A percentile compares a stretch with the other conserved stretches of the same genome.
Conservation (phyloP, 2,113 vertebrate species). For the Centropus unirufus region DNA sequence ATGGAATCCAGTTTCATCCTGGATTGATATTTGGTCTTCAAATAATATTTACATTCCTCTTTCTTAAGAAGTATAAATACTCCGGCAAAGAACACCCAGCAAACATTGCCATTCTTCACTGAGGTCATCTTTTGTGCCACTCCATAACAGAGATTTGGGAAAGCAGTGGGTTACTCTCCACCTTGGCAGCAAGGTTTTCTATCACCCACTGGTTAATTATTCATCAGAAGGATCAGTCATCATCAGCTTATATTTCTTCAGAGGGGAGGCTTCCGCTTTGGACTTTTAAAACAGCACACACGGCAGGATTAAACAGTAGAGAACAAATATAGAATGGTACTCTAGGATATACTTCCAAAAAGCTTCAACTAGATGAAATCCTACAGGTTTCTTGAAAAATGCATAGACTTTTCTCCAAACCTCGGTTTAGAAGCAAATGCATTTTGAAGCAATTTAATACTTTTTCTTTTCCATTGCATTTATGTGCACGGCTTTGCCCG, state of each 20-base stretch:
- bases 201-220: background rate
- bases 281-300: background rate
- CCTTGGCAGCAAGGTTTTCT: background rate
- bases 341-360: background rate
- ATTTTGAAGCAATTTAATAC: background rate
- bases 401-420: background rate
- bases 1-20: background rate
- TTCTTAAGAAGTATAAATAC: background rate
- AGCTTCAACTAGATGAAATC: background rate
- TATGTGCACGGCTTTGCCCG: fast-evolving
- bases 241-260: background rate
- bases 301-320: background rate
- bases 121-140: fast-evolving
- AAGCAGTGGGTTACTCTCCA: background rate
- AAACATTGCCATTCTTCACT: background rate
- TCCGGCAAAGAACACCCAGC: background rate
- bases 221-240: background rate
- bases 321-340: background rate
- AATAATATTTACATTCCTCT: background rate
- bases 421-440: background rate
- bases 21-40: background rate
- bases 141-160: background rate
- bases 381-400: background rate
- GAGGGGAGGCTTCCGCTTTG: background rate
- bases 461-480: background rate